These are phyloP conservation scores for Zoanthus sansibaricus DNA, from an alignment of 92 coral and sea anemone species.

Conservation along the genomic window DNA sequence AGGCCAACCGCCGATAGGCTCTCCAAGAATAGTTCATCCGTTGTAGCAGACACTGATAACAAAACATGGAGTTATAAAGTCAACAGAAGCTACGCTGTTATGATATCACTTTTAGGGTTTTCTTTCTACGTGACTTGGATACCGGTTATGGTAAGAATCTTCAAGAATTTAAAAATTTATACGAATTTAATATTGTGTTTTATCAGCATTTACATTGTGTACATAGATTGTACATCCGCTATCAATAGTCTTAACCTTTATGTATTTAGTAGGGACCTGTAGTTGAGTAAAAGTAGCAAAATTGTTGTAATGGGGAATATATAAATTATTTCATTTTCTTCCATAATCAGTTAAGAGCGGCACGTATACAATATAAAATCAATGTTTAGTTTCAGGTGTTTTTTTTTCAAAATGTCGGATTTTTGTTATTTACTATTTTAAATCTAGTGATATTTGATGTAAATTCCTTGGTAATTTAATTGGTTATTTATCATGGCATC, in stretches of 20 bases:
- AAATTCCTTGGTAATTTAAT: slow-evolving; percentile 1
- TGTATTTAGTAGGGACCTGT: too few relatives aligned
- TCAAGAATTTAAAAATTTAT: not conserved
- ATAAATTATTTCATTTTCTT: not conserved
- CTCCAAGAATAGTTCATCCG: not conserved
- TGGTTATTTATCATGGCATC: not conserved
- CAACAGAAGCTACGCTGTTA: slow-evolving; percentile 72
- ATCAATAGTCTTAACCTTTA: not conserved
- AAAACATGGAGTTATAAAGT: not conserved
- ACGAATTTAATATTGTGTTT: not conserved
- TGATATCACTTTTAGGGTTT: slow-evolving; percentile 78
- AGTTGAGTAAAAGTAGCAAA: not conserved
- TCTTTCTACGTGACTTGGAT: slow-evolving; percentile 81
- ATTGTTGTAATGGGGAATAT: not conserved
- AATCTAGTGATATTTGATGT: not conserved
- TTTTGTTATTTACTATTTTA: too few relatives aligned
- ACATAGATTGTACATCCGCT: not conserved
- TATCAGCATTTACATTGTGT: not conserved
- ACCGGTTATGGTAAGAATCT: slow-evolving; percentile 81
- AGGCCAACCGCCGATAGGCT: not conserved
- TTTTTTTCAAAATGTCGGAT: too few relatives aligned
- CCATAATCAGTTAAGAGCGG: not conserved
- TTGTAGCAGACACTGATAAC: not conserved
- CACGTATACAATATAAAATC: not conserved
- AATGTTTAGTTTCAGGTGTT: too few relatives aligned